Percentiles rank a stretch among this genome's conserved stretches.
Evolutionary conservation across 92 coral and sea anemone genomes (phyloP).

Genomic region (Paramuricea clavata): DNA sequence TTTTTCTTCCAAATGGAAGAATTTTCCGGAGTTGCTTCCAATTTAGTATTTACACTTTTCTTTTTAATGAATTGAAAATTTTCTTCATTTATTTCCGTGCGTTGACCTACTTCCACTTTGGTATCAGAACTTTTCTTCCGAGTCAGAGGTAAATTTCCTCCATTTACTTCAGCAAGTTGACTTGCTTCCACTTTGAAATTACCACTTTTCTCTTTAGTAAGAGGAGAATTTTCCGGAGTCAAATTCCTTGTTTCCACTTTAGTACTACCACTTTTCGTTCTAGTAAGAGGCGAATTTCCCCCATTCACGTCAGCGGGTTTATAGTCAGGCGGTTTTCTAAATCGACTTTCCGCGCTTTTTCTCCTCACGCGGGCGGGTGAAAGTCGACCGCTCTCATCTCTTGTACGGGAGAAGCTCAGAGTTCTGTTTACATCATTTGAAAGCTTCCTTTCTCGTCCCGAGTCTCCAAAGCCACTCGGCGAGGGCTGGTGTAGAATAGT

Average conservation of each 20-base stretch:
- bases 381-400: not conserved
- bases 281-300: not conserved
- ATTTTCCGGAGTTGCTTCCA: not conserved
- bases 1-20: not conserved
- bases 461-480: not conserved
- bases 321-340: not conserved
- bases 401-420: constrained; percentile 25
- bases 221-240: not conserved
- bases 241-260: not conserved
- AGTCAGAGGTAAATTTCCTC: not conserved
- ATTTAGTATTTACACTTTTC: not conserved
- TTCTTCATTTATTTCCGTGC: not conserved
- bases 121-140: not conserved
- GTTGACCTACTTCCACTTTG: not conserved
- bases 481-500: not conserved
- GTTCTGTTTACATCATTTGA: constrained; percentile 10
- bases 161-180: not conserved
- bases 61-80: not conserved
- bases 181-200: not conserved
- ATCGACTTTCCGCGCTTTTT: not conserved
- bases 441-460: not conserved
- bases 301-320: not conserved
- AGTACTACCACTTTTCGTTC: not conserved
- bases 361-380: constrained; percentile 17
- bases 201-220: not conserved